Conservation (phyloP, 2,888 invertebrate species). For the Parelbella ahira region DNA sequence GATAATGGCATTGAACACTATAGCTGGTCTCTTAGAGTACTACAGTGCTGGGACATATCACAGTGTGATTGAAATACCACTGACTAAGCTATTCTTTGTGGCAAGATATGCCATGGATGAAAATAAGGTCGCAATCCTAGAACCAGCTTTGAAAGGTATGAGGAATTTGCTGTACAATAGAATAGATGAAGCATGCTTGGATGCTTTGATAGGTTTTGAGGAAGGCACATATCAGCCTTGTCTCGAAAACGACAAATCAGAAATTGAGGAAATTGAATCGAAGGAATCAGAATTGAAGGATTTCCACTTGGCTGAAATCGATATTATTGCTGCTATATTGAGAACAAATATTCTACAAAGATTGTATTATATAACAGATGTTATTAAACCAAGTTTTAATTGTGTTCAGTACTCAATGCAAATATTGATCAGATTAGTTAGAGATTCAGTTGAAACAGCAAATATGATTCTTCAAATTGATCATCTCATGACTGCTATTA, state of each 20-base stretch:
- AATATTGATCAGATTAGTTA: conserved; percentile 87
- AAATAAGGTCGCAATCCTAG: conserved; percentile 85
- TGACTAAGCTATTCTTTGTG: conserved; percentile 88
- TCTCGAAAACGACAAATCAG: conserved; percentile 72
- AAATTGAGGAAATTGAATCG: conserved; percentile 78
- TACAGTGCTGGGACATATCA: conserved; percentile 89
- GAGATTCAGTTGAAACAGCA: conserved; percentile 87
- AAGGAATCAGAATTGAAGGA: conserved; percentile 86
- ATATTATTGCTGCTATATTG: conserved; percentile 86
- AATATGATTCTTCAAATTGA: conserved; percentile 82
- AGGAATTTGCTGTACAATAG: conserved; percentile 87
- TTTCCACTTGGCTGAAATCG: conserved; percentile 91
- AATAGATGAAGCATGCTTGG: conserved; percentile 89
- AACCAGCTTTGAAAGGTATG: conserved; percentile 88
- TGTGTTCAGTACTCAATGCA: conserved; percentile 88
- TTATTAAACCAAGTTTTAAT: conserved; percentile 84
- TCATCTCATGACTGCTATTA: conserved; percentile 82
- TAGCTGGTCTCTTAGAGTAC: conserved; percentile 88
- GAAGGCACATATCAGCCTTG: conserved; percentile 83
- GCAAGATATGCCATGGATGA: conserved; percentile 93
- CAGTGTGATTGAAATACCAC: conserved; percentile 86
- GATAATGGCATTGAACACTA: conserved; percentile 87
- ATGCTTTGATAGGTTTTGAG: conserved; percentile 84
- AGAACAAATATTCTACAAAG: conserved; percentile 89
- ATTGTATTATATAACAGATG: conserved; percentile 86